Percentiles rank a stretch among this genome's conserved stretches.
These are phyloP conservation scores for Stegastes partitus DNA, from an alignment of 2,113 vertebrate genomes.

Conservation along the genomic window DNA sequence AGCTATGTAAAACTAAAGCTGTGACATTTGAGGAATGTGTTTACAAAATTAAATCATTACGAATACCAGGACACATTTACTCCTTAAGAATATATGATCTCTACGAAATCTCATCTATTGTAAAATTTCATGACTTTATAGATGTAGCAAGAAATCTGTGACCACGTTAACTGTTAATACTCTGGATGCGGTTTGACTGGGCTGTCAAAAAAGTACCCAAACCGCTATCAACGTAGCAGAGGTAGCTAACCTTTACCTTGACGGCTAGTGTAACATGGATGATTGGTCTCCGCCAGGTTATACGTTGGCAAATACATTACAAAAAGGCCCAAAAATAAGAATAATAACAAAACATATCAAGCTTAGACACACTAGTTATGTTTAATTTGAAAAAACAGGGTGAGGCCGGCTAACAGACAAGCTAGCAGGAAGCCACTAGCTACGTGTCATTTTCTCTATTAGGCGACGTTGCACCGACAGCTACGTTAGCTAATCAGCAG, in stretches of 20 bases:
- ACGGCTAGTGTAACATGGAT: conserved; percentile 13
- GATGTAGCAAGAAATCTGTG: no score
- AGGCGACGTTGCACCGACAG: conserved; percentile 69
- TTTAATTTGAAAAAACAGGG: background rate
- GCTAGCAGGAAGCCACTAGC: conserved; percentile 68
- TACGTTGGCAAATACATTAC: background rate
- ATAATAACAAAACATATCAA: background rate
- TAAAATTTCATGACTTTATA: no score
- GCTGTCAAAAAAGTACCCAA: conserved; percentile 25
- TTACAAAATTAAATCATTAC: no score
- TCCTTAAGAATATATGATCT: no score
- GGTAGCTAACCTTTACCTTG: conserved; percentile 23
- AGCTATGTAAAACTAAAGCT: no score
- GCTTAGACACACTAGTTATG: fast-evolving
- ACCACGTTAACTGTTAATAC: no score
- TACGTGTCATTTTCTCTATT: conserved; percentile 78
- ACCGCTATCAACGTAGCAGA: conserved; percentile 47
- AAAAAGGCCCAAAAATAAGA: background rate
- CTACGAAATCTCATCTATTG: no score
- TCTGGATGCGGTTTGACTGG: no score
- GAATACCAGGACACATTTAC: no score
- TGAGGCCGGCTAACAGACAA: conserved; percentile 54
- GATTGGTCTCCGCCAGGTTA: background rate
- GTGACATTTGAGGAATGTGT: no score
- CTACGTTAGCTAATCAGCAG: conserved; percentile 40